These are phyloP conservation scores for Chrysolina haemoptera DNA, from an alignment of 2,888 invertebrate genomes.

Conservation along the genomic window DNA sequence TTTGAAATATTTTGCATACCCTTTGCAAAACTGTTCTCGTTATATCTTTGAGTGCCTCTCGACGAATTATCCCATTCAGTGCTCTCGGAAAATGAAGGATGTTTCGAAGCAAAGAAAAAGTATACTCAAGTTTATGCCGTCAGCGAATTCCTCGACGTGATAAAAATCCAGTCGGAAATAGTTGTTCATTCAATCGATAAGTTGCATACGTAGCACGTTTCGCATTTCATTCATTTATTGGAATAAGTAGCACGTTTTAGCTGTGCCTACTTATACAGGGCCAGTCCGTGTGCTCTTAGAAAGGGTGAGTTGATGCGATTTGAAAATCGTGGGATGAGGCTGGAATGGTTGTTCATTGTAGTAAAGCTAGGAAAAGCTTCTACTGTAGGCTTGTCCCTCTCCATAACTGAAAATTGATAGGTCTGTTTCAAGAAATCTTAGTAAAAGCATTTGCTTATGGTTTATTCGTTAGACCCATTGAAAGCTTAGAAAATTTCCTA, in stretches of 20 bases:
- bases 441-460: too few relatives aligned
- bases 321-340: background rate
- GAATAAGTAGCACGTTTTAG: background rate
- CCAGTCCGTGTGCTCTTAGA: too few relatives aligned
- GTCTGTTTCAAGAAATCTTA: too few relatives aligned
- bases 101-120: constrained; percentile 7
- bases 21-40: background rate
- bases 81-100: background rate
- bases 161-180: constrained; percentile 3
- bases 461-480: too few relatives aligned
- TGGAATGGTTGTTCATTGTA: too few relatives aligned
- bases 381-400: too few relatives aligned
- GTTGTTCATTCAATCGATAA: background rate
- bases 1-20: too few relatives aligned
- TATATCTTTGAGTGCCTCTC: background rate
- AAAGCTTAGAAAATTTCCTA: too few relatives aligned
- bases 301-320: background rate
- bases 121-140: background rate
- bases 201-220: background rate
- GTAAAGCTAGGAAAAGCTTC: too few relatives aligned
- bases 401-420: too few relatives aligned
- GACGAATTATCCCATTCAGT: background rate
- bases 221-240: background rate
- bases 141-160: constrained; percentile 3
- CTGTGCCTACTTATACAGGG: background rate